Base-by-base conservation (phyloP, 1,140 invertebrate genomes). In the Copidosoma floridanum region DNA sequence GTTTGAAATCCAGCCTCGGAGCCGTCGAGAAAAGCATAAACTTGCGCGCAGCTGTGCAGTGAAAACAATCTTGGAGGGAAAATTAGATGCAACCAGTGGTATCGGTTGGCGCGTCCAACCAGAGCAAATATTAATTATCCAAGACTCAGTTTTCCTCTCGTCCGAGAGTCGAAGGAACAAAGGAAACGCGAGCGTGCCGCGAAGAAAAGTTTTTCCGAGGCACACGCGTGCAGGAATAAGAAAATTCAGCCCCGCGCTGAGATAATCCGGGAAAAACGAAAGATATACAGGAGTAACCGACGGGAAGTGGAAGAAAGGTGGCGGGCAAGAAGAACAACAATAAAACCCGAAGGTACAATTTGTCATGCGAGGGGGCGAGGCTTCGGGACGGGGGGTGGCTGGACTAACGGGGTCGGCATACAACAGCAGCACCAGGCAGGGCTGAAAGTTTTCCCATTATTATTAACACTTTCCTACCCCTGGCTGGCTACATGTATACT, bases 311-410 rank as follows among this genome's bases (percentile, higher is more conserved):
- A 14, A 40, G 14, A 14, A 16, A 27, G n/a, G 21, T 16, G 26
- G 47, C 23, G 21, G 57, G 46, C 60, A 59, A 61, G 66, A 71
- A 66, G 63, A 71, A 69, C 67, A 71, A 71, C 69, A 68, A 72
- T 72, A 69, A 71, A 72, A 70, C 68, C 65, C 68, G 18, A n/a
- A 63, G 58, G 69, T 68, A 55, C 54, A 71, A 72, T 72, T 71
- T 72, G 67, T 72, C 69, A 71, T 67, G 63, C n/a, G 62, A 55
- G 50, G 46, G 48, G 50, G 43, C 5, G 50, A 27, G 40, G 56
- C 7, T 37, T n/a, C n/a, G 59, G 37, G n/a, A n/a, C 23, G 38
- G 32, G 46, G 51, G 43, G 43, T 27, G 37, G 35, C 61, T 65
- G 65, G 65, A 64, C 58, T n/a, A 54, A 27, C 48, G 41, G 35